Conservation (phyloP, 2,888 invertebrate genomes). For the Stenoptilia bipunctidactyla region DNA sequence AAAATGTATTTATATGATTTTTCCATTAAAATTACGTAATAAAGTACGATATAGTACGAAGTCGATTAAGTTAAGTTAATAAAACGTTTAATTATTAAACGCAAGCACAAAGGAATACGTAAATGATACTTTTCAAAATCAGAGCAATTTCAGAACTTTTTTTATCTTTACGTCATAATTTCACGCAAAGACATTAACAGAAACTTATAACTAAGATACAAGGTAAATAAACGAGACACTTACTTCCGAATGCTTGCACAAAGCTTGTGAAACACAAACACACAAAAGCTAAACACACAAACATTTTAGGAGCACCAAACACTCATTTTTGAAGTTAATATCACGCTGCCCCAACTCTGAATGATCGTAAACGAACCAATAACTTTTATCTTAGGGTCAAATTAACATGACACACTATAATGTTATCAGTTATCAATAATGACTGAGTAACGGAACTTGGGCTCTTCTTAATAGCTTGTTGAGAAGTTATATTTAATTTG, state of each 20-base stretch:
- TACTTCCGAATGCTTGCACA: constrained; percentile 46
- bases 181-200: too few species aligned
- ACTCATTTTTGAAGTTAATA: constrained; percentile 33
- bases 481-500: neutral
- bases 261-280: constrained; percentile 41
- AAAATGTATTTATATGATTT: too few species aligned
- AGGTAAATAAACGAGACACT: constrained; percentile 15
- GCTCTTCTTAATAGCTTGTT: constrained; percentile 19
- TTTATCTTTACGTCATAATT: too few species aligned
- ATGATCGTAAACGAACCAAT: constrained; percentile 35
- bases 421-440: constrained; percentile 53
- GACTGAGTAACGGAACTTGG: constrained; percentile 20
- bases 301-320: constrained; percentile 38
- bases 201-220: neutral
- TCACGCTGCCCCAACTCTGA: constrained; percentile 35
- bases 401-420: constrained; percentile 25
- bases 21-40: too few species aligned
- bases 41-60: too few species aligned
- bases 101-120: too few species aligned
- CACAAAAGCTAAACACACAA: constrained; percentile 49
- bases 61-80: too few species aligned
- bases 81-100: too few species aligned
- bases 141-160: too few species aligned
- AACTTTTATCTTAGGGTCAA: constrained; percentile 36
- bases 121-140: too few species aligned